These are phyloP conservation scores for Aphodius granarius DNA, from an alignment of 2,888 invertebrate genomes.

Conservation along the genomic window DNA sequence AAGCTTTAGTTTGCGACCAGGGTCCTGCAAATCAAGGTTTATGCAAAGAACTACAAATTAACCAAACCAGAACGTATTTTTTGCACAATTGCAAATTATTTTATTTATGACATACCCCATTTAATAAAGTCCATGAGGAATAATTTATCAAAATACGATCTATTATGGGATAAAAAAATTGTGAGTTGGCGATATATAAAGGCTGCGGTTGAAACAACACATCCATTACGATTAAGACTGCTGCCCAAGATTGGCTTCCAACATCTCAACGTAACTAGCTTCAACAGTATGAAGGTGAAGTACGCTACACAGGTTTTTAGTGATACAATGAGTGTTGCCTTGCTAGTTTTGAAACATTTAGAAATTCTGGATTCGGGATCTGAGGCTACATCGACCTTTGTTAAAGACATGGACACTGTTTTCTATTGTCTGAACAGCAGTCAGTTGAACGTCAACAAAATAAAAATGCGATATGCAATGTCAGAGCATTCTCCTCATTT, in stretches of 20 bases:
- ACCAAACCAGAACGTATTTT: neutral
- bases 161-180: conserved; percentile 7
- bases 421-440: conserved; percentile 14
- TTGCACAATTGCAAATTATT: neutral
- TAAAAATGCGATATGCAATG: conserved; percentile 1
- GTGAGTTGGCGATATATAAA: conserved; percentile 22
- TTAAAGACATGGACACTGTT: conserved; percentile 17
- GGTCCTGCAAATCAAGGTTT: conserved; percentile 16
- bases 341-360: conserved; percentile 19
- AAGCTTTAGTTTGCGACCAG: conserved; percentile 21
- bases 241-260: conserved; percentile 16
- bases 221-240: conserved; percentile 17
- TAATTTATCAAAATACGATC: conserved; percentile 19
- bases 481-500: conserved; percentile 5
- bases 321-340: conserved; percentile 21
- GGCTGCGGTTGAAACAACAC: neutral
- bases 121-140: conserved; percentile 15
- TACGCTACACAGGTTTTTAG: conserved; percentile 22
- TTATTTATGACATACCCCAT: conserved; percentile 15
- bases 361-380: conserved; percentile 4
- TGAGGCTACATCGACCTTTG: conserved; percentile 16
- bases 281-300: conserved; percentile 20
- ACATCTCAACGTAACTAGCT: conserved; percentile 16
- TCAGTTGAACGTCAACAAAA: neutral
- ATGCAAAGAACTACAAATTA: conserved; percentile 10